These are phyloP conservation scores for Ophonus ardosiacus DNA, from an alignment of 2,888 invertebrate species.

Conservation along the genomic window DNA sequence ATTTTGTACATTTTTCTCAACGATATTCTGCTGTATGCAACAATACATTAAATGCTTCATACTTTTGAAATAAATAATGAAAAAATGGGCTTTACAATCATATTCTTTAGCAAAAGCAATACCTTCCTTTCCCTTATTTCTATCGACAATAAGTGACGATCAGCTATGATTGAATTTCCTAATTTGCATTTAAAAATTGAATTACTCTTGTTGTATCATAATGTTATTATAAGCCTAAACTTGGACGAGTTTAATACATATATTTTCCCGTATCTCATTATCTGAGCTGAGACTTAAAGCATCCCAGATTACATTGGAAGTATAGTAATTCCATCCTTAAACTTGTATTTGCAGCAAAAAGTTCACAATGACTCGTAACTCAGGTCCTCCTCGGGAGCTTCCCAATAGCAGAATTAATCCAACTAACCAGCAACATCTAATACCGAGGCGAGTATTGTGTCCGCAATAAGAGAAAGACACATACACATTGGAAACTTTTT, in stretches of 20 bases:
- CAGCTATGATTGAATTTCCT: not conserved
- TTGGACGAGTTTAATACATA: not conserved
- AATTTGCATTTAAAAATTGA: not conserved
- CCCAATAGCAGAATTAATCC: conserved; percentile 48
- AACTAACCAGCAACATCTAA: conserved; percentile 46
- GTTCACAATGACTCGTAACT: conserved; percentile 40
- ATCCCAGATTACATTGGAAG: conserved; percentile 12
- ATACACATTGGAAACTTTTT: conserved; percentile 32
- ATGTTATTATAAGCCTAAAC: not conserved
- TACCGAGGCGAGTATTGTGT: conserved; percentile 37
- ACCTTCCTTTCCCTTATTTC: too few relatives aligned
- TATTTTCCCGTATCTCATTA: not conserved
- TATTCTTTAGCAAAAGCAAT: not conserved
- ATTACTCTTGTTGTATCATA: not conserved
- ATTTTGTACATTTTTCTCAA: too few relatives aligned
- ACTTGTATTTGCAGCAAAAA: conserved; percentile 43
- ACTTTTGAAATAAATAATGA: too few relatives aligned
- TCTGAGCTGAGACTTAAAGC: not conserved
- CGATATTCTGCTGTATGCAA: too few relatives aligned
- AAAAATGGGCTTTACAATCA: too few relatives aligned
- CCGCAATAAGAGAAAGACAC: conserved; percentile 49
- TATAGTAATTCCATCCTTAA: conserved; percentile 36
- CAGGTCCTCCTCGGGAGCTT: conserved; percentile 21
- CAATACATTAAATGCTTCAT: too few relatives aligned
- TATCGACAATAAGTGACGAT: not conserved